These are phyloP conservation scores for Adelges cooleyi DNA, from an alignment of 1,140 invertebrate species.

Conservation along the genomic window DNA sequence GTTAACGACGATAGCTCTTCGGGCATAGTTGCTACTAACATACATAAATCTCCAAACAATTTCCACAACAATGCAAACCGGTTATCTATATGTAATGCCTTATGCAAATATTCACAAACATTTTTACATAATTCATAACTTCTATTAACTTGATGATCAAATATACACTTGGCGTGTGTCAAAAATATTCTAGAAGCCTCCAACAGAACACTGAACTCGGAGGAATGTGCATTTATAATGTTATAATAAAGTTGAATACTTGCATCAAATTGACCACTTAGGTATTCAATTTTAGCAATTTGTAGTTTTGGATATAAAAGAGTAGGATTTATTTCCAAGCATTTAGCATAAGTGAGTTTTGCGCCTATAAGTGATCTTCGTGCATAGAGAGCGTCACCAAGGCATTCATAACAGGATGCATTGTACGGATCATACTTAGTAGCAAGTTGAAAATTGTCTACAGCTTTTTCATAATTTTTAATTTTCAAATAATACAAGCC, in stretches of 20 bases:
- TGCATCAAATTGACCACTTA: neutral
- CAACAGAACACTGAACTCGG: neutral
- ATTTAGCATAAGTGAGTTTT: slow-evolving; percentile 13
- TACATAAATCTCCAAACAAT: slow-evolving; percentile 14
- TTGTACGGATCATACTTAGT: slow-evolving; percentile 6
- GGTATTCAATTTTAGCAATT: slow-evolving; percentile 12
- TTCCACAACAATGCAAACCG: neutral
- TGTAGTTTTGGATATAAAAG: slow-evolving; percentile 6
- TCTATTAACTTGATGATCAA: neutral
- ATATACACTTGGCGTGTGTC: neutral
- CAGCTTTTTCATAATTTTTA: slow-evolving; percentile 6
- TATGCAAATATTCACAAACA: neutral
- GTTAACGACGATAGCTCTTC: neutral
- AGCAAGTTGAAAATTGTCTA: slow-evolving; percentile 5
- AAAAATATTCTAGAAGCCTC: neutral
- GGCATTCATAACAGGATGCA: neutral
- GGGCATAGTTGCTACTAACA: neutral
- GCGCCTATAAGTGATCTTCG: neutral
- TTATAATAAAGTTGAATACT: neutral
- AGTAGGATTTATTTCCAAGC: neutral
- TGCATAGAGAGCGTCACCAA: slow-evolving; percentile 7
- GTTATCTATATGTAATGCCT: neutral
- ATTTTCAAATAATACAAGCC: slow-evolving; percentile 6
- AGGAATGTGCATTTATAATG: neutral
- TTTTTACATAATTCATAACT: slow-evolving; percentile 1